Conservation (phyloP, 2,113 vertebrate genomes). For the Motacilla tschutschensis region DNA sequence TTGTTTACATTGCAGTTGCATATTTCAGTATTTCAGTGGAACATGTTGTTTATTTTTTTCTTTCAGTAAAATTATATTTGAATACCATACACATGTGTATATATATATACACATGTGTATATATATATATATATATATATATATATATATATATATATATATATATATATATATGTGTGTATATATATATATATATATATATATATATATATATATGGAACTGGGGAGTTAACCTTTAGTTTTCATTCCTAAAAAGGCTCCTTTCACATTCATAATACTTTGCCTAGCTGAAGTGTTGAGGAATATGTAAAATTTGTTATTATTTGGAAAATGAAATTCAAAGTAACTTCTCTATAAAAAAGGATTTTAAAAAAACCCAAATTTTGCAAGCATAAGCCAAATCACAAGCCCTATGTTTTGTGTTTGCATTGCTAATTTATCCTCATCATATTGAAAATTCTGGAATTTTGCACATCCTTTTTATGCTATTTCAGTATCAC, state of each 20-base stretch:
- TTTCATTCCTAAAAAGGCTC: not conserved
- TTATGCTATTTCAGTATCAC: constrained; percentile 16
- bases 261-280: not conserved
- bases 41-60: not conserved
- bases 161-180: too few species aligned
- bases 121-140: too few species aligned
- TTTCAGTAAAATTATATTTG: not conserved
- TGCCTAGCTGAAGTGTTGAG: not conserved
- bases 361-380: not conserved
- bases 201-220: not conserved
- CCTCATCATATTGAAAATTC: constrained; percentile 2
- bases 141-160: not conserved
- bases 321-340: not conserved
- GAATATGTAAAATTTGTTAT: not conserved
- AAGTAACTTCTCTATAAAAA: not conserved
- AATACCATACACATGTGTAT: not conserved
- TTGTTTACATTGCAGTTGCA: not conserved
- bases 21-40: not conserved
- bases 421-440: constrained; percentile 35
- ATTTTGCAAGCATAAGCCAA: not conserved
- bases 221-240: not conserved
- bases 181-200: too few species aligned
- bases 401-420: not conserved
- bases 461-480: constrained; percentile 23
- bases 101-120: too few species aligned